Base-by-base conservation (phyloP, 2,888 invertebrate genomes). In the Hylaea fasciaria region DNA sequence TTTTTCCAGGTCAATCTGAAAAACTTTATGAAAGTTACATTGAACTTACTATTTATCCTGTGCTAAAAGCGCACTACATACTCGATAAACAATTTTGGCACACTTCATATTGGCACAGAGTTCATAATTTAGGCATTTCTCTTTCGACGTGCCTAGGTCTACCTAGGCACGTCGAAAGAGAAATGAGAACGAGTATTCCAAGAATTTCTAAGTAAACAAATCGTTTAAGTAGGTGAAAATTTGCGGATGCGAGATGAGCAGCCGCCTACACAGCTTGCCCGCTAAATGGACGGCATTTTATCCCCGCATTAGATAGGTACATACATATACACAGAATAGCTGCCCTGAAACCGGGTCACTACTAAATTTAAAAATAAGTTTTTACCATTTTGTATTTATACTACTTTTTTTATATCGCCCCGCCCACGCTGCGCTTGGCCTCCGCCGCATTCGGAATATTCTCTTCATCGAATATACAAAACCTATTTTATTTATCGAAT, bases 271-370 rank as follows among this genome's bases (percentile, higher is more conserved):
- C 62, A 51, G 45, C 62, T 49, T 28, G 47, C 53, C 64, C 55
- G 69, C 72, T 78, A 76, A 77, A 80, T 77, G 72, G 74, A 76
- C 59, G 77, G 72, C 82, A 85, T 85, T 86, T 85, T 76, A 73
- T 72, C 65, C 66, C 65, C 72, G 71, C 74, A 80, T 76, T 76
- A 77, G 74, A 69, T 68, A 46, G 65, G 62, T 70, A 75, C 68
- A 71, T n/a, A n/a, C n/a, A n/a, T n/a, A 22, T 22, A 22, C 22
- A 22, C 22, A 22, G 22, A 22, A 22, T 61, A 71, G 70, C 73
- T 72, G 76, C 74, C 69, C 55, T 55, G 66, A 79, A 86, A 78
- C 73, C 71, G 65, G 84, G 81, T 80, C 84, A 71, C 57, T 60
- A 69, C 68, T 71, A 73, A 72, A 79, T 83, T 81, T 74, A 73